These are phyloP conservation scores for Drosophila tani DNA, from an alignment of 1,140 invertebrate genomes.

Conservation along the genomic window DNA sequence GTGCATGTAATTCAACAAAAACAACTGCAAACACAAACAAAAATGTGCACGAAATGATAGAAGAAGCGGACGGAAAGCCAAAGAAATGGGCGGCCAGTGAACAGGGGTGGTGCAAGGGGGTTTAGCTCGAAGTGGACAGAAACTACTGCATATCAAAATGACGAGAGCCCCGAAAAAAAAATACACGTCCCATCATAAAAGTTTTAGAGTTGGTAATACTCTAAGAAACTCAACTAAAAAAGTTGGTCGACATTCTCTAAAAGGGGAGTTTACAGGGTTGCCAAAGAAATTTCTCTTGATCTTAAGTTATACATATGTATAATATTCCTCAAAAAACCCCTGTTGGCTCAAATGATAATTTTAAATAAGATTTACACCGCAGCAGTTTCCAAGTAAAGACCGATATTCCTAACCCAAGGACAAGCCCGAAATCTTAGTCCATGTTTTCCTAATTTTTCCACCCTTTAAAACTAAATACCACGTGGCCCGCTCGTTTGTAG, in stretches of 20 bases:
- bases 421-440: slow-evolving; percentile 11
- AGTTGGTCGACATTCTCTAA: too few relatives aligned
- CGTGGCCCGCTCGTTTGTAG: slow-evolving; percentile 20
- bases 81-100: slow-evolving; percentile 59
- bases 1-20: slow-evolving; percentile 83
- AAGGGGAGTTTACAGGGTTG: background rate
- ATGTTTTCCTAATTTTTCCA: slow-evolving; percentile 19
- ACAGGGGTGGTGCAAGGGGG: background rate
- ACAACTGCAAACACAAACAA: slow-evolving; percentile 56
- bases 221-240: background rate
- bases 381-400: background rate
- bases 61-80: slow-evolving; percentile 41
- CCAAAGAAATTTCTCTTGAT: background rate
- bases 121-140: slow-evolving; percentile 35
- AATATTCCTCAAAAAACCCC: background rate
- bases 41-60: slow-evolving; percentile 51
- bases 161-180: slow-evolving; percentile 25
- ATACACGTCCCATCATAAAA: slow-evolving; percentile 8
- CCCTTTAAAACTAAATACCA: slow-evolving; percentile 21
- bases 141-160: slow-evolving; percentile 70
- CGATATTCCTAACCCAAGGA: background rate
- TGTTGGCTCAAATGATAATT: slow-evolving; percentile 1
- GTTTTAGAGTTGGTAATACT: slow-evolving; percentile 20
- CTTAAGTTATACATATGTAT: background rate
- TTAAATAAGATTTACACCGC: background rate